Evolutionary conservation across 2,113 vertebrate species (phyloP), one percentile per base, ranked within the genome.

Genomic region (Syrmaticus mikado): DNA sequence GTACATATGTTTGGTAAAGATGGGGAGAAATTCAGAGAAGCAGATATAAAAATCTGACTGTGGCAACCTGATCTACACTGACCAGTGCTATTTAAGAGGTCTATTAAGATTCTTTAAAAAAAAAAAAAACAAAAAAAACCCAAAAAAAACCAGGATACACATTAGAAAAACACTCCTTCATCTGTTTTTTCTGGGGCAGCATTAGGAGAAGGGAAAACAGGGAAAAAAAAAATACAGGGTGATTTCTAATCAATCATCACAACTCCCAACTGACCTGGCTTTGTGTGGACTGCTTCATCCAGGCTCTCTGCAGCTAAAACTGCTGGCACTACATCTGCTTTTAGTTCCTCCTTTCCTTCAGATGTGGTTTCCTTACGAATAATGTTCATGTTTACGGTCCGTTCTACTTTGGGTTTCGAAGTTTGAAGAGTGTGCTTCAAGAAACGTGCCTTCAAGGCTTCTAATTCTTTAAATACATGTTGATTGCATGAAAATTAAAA

Each of bases 371-470:
- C 98, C 96, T 99, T 99, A 34, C 99, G 97, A 50, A 99, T 90
- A 38, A 99, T 97, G 90, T 32, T 98, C 82, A 99, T 84, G 24
- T 98, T 98, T 73, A 99, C 9, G 1, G 94, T 97, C 27, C 96
- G 98, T 84, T 98, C 98, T 1, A 55, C 87, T 50, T 97, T 97
- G 36, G 98, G 81, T 8, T 97, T 98, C 0, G 73, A 62, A 0
- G 96, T 95, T 5, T 96, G 94, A 28, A 98, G 95, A 18, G 97
- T 76, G 21, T 99, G 99, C 64, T 98, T 99, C 71, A 99, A 97
- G 96, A 99, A 99, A 38, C 99, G 98, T 57, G 98, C 96, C 91
- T 99, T 99, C 94, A 99, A 89, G 52, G 98, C 98, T 97, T 99
- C 98, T 41, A 99, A 81, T 45, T 98, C 99, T 99, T 94, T 85